Percentiles rank a stretch among this genome's conserved stretches.
Evolutionary conservation across 2,113 vertebrate species (phyloP).

Genomic region (Casuarius casuarius): DNA sequence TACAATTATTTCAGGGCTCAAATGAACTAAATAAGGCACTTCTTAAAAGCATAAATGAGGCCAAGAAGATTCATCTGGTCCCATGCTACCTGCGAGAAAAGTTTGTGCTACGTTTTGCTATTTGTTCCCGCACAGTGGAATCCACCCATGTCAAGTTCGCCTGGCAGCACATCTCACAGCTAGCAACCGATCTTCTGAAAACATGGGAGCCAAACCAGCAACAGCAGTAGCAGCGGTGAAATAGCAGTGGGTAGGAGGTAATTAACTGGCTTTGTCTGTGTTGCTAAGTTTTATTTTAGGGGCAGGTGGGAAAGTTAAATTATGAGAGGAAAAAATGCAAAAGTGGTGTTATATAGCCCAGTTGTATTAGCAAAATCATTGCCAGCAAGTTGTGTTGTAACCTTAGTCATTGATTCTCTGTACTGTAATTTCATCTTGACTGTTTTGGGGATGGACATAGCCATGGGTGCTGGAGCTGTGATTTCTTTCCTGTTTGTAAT

Average conservation of each 20-base stretch:
- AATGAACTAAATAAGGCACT: conserved; percentile 87
- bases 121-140: conserved; percentile 85
- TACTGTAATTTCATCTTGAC: not conserved
- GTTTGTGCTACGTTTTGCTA: conserved; percentile 90
- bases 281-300: conserved; percentile 34
- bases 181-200: conserved; percentile 82
- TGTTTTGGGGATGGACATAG: not conserved
- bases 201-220: conserved; percentile 33
- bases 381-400: not conserved
- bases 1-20: conserved; percentile 78
- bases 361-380: conserved; percentile 19
- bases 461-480: not conserved
- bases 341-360: conserved; percentile 3
- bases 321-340: not conserved
- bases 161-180: conserved; percentile 87
- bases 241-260: not conserved
- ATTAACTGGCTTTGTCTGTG: not conserved
- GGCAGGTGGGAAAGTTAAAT: conserved; percentile 3
- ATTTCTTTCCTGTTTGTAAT: not conserved
- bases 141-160: conserved; percentile 84
- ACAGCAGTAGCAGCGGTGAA: not conserved
- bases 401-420: not conserved
- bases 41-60: conserved; percentile 85
- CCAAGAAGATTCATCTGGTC: conserved; percentile 91
- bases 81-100: conserved; percentile 84